Evolutionary conservation across 2,888 invertebrate genomes (phyloP).

Genomic region (Linnaemya vulpina): DNA sequence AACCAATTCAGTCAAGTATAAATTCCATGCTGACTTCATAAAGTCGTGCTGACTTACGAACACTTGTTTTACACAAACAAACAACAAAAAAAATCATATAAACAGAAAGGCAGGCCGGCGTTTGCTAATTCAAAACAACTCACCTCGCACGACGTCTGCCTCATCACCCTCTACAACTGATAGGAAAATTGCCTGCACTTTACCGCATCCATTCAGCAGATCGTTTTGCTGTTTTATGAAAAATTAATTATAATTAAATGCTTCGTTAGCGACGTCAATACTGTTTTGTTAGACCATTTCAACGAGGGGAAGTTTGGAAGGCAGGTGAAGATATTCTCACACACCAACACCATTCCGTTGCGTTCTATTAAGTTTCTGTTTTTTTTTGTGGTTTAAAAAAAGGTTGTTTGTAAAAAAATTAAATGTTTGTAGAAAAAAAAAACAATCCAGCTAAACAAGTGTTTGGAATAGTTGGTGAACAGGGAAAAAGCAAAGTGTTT

Average conservation of each 20-base stretch:
- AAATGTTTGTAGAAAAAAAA: slow-evolving; percentile 25
- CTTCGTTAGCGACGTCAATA: slow-evolving; percentile 60
- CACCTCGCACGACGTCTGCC: neutral
- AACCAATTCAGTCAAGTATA: slow-evolving; percentile 52
- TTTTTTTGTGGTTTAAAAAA: slow-evolving; percentile 60
- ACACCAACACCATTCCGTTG: slow-evolving; percentile 21
- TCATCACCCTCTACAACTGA: slow-evolving; percentile 7
- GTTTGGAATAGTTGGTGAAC: neutral
- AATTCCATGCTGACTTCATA: slow-evolving; percentile 48
- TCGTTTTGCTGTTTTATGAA: slow-evolving; percentile 56
- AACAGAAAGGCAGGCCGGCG: neutral
- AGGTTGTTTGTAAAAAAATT: slow-evolving; percentile 19
- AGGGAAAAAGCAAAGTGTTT: slow-evolving; percentile 1
- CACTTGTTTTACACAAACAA: slow-evolving; percentile 53
- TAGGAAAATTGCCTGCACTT: slow-evolving; percentile 26
- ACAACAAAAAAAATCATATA: neutral
- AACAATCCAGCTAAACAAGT: slow-evolving; percentile 26
- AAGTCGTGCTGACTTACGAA: slow-evolving; percentile 20
- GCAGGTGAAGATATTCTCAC: slow-evolving; percentile 60
- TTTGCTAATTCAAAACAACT: neutral
- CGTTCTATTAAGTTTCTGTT: slow-evolving; percentile 60
- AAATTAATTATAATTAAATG: slow-evolving; percentile 69
- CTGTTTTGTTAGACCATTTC: neutral
- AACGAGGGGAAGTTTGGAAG: slow-evolving; percentile 19
- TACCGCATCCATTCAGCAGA: slow-evolving; percentile 15